Evolutionary conservation across 2,888 invertebrate genomes (phyloP).

Genomic region (Lomographa bimaculata): DNA sequence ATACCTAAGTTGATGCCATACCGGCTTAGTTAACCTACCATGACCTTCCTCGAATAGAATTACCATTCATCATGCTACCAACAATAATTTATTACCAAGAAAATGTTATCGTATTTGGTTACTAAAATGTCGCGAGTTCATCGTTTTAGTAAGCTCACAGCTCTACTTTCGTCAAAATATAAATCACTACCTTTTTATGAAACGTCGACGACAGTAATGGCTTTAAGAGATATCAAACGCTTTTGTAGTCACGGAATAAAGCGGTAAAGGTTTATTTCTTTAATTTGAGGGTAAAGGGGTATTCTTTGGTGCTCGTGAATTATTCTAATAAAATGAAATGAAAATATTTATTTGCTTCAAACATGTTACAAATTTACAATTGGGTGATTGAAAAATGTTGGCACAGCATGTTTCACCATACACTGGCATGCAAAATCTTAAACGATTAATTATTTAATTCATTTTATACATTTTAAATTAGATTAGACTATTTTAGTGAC

Average conservation of each 20-base stretch:
- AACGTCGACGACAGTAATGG: constrained; percentile 24
- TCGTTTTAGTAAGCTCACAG: constrained; percentile 16
- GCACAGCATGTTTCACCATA: too few species aligned
- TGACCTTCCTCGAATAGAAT: constrained; percentile 7
- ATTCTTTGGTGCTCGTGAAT: too few species aligned
- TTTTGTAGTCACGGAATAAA: constrained; percentile 24
- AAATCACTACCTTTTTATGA: constrained; percentile 19
- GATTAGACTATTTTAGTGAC: too few species aligned
- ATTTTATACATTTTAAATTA: too few species aligned
- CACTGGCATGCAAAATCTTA: too few species aligned
- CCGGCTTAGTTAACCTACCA: constrained; percentile 9
- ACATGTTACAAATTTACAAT: too few species aligned
- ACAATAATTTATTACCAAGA: constrained; percentile 9
- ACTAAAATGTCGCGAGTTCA: constrained; percentile 10
- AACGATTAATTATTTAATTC: too few species aligned
- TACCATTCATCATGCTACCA: constrained; percentile 14
- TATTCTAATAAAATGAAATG: too few species aligned
- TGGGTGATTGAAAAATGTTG: too few species aligned
- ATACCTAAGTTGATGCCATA: neutral
- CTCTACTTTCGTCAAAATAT: constrained; percentile 20
- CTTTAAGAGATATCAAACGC: constrained; percentile 14
- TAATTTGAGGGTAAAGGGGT: too few species aligned
- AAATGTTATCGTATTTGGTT: constrained; percentile 4
- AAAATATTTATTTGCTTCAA: too few species aligned
- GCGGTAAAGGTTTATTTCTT: constrained; percentile 17